Evolutionary conservation across 2,888 invertebrate species (phyloP), one percentile per base, ranked within the genome.

Genomic region (Ephialtes manifestator): DNA sequence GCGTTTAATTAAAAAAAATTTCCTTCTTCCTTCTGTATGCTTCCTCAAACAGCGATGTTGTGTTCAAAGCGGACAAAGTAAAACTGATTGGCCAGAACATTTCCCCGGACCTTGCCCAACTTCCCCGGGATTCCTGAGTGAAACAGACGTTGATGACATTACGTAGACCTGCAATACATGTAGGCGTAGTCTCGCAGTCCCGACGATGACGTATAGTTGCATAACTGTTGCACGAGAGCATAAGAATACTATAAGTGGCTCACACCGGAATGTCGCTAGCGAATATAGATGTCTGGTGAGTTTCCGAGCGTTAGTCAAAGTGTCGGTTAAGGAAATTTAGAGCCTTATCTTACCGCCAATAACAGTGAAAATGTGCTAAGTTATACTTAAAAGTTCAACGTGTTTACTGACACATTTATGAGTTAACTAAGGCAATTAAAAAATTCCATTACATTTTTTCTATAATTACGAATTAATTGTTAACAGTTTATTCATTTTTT

Each of bases 31-130:
- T 65, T 39, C 65, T 43, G 63, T 39, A 18, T 35, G 8, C 7
- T 63, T 35, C 63, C 13, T 7, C 18, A 1, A 43, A 46, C 31
- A 7, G n/a, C 15, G 15, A 43, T 46, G n/a, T 24, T 13, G 43
- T 15, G 15, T 46, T 46, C 28, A 7, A n/a, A 5, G 13, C 28
- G 24, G 15, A 53, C 39, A 4, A 13, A 43, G 81, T 46, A 82
- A 71, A 76, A 15, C 39, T 55, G 24, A 15, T 28, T 20, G 58
- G 35, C 71, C 51, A 35, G 11, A n/a, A n/a, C n/a, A 74, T 81
- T 77, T 77, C 71, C 81, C 79, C 75, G 84, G 83, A 86, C 81
- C 81, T 86, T 86, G 55, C 86, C 53, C 79, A 83, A 84, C 67
- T 43, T 39, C 13, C 46, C 60, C 71, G 75, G 65, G 78, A 84